Conservation (phyloP, 2,113 vertebrate species). For the Lynx canadensis region DNA sequence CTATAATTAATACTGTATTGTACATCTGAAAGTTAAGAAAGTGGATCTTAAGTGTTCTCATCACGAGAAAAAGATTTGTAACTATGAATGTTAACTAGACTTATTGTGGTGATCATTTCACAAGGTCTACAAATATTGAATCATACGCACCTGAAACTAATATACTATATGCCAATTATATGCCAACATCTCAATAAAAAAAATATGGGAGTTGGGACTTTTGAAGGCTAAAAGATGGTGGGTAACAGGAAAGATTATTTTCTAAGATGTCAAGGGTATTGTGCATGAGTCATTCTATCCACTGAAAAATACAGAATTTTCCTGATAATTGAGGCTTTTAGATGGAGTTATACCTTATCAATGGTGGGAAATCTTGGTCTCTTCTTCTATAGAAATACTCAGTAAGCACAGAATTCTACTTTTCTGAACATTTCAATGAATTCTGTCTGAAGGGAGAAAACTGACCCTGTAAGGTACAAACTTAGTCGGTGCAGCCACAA, state of each 20-base stretch:
- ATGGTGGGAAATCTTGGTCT: neutral
- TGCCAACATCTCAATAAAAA: neutral
- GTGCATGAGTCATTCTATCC: neutral
- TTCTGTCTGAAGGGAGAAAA: neutral
- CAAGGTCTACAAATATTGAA: neutral
- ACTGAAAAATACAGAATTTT: neutral
- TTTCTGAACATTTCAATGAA: constrained; percentile 8
- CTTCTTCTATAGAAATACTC: neutral
- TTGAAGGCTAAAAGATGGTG: neutral
- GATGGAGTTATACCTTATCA: neutral
- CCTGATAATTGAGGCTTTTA: neutral
- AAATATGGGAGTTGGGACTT: neutral
- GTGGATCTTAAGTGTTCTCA: neutral
- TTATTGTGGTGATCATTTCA: neutral
- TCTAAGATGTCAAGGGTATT: neutral
- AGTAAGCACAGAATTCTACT: neutral
- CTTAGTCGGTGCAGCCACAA: neutral
- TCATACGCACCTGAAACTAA: neutral
- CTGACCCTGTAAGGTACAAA: neutral
- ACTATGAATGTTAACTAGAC: neutral
- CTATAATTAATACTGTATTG: neutral
- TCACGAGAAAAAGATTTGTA: neutral
- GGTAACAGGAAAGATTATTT: neutral
- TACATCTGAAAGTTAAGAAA: neutral
- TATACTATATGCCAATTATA: neutral